Conservation (phyloP, 2,797 vertebrate genomes). For the Psittacula echo region DNA sequence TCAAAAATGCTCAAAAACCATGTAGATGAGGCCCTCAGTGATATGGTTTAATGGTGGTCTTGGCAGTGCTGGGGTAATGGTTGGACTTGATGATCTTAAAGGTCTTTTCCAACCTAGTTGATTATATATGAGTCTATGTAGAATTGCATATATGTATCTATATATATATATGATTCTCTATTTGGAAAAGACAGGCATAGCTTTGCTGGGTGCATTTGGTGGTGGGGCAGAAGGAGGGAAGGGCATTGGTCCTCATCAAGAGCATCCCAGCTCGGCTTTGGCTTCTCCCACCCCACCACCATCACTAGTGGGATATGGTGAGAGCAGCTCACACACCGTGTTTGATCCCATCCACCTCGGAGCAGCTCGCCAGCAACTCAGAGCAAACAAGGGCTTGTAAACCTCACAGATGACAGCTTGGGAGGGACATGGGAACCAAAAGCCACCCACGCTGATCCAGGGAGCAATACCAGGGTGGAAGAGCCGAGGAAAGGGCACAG, state of each 20-base stretch:
- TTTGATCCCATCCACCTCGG: background rate
- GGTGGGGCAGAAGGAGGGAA: background rate
- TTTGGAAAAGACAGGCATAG: background rate
- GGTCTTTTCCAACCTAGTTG: background rate
- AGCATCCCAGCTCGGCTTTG: background rate
- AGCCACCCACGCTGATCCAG: background rate
- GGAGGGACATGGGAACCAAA: background rate
- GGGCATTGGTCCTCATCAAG: background rate
- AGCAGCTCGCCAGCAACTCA: background rate
- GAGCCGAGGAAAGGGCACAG: background rate
- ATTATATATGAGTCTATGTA: background rate
- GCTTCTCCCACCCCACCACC: background rate
- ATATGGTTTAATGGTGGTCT: too few species aligned
- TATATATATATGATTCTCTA: background rate
- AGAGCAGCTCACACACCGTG: background rate
- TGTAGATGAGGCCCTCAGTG: background rate
- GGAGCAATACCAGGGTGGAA: background rate
- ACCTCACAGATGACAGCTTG: background rate
- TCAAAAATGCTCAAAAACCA: too few species aligned
- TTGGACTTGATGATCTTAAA: background rate
- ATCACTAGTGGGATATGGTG: accelerated
- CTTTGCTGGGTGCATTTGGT: background rate
- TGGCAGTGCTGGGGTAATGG: background rate
- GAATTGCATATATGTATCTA: background rate
- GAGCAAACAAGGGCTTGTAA: background rate